Evolutionary conservation across 2,888 invertebrate genomes (phyloP).

Genomic region (Allolobophora icterica): DNA sequence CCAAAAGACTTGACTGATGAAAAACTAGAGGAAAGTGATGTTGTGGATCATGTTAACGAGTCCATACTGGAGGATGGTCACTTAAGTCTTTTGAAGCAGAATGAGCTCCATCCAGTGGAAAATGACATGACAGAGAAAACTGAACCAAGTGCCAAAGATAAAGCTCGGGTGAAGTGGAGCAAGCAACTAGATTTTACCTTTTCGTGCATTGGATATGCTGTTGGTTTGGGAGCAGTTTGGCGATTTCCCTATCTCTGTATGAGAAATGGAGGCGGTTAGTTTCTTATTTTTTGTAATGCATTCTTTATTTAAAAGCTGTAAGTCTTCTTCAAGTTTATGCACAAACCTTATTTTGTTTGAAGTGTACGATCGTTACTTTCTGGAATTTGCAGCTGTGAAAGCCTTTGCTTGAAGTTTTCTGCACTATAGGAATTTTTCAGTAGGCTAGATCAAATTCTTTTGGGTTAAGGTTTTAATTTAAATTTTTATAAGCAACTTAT

Average conservation of each 20-base stretch:
- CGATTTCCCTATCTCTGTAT: slow-evolving; percentile 47
- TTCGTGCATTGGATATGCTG: slow-evolving; percentile 47
- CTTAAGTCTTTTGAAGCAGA: not conserved
- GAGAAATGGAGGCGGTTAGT: slow-evolving; percentile 48
- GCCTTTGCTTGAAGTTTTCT: not conserved
- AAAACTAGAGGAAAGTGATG: not conserved
- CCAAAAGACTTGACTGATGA: not conserved
- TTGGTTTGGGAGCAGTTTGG: slow-evolving; percentile 48
- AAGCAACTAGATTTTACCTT: slow-evolving; percentile 46
- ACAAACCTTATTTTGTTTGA: not conserved
- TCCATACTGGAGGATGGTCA: not conserved
- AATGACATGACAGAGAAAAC: not conserved
- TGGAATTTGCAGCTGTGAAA: not conserved
- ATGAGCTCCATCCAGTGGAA: not conserved
- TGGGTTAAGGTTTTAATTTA: too few species aligned
- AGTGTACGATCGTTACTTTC: not conserved
- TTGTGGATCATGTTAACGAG: not conserved
- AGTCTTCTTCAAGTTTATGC: not conserved
- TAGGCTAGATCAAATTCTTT: not conserved
- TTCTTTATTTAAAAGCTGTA: slow-evolving; percentile 7
- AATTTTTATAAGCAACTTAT: too few species aligned
- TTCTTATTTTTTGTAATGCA: not conserved
- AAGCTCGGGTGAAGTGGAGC: slow-evolving; percentile 40
- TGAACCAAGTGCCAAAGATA: not conserved
- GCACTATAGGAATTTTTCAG: not conserved